A percentile compares a stretch with the other conserved stretches of the same genome.
phyloP scores from a whole-genome alignment of 2,797 vertebrate genomes.

The Phalanger gymnotis region DNA sequence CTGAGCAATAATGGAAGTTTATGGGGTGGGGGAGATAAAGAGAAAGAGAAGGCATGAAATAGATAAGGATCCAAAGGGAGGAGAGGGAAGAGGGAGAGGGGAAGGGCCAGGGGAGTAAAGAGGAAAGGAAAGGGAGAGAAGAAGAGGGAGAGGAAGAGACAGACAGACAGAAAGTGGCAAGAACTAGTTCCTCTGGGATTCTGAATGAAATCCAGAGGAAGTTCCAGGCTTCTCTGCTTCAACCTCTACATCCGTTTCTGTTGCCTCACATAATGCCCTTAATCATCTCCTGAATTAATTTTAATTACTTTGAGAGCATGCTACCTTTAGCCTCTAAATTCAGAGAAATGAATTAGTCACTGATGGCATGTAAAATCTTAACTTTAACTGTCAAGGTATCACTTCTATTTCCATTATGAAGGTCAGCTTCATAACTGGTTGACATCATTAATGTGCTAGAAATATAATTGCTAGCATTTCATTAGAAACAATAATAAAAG shows the following conservation, averaged over 20 bases:
- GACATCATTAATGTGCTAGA: neutral
- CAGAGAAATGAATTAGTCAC: slow-evolving; percentile 35
- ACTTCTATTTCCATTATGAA: slow-evolving; percentile 30
- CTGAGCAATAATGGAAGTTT: neutral
- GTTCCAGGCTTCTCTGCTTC: neutral
- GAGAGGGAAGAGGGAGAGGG: too few relatives aligned
- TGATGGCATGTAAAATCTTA: neutral
- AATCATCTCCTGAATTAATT: neutral
- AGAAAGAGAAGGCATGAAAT: neutral
- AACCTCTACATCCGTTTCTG: neutral
- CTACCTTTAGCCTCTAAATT: slow-evolving; percentile 5
- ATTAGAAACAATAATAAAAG: slow-evolving; percentile 26
- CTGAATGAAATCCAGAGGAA: neutral
- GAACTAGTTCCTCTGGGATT: neutral
- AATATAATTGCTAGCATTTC: slow-evolving; percentile 47
- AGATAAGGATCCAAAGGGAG: neutral
- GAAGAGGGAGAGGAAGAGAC: neutral
- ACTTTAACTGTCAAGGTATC: slow-evolving; percentile 2
- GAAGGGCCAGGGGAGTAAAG: neutral
- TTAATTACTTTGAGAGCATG: neutral
- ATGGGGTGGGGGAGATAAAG: neutral
- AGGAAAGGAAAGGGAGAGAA: neutral
- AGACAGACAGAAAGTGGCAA: neutral
- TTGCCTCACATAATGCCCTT: neutral
- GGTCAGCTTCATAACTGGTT: slow-evolving; percentile 4